phyloP scores from a whole-genome alignment of 2,888 invertebrate genomes.

The Esperia sulphurella region DNA sequence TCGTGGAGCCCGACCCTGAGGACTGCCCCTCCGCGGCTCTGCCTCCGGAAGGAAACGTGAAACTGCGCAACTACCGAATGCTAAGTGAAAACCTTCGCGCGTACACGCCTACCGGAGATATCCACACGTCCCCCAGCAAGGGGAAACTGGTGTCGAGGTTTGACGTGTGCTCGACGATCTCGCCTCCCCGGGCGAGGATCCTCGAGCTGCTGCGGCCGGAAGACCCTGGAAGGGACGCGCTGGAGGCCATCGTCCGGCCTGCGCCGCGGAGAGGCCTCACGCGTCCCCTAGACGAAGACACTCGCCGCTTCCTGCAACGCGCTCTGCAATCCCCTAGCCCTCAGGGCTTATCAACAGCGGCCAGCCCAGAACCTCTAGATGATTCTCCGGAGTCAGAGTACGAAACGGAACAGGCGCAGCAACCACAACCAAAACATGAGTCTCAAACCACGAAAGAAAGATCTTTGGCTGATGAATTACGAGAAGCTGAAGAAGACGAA shows the following conservation, averaged over 20 bases:
- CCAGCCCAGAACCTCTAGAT: conserved; percentile 35
- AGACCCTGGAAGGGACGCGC: conserved; percentile 58
- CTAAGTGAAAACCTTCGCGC: conserved; percentile 56
- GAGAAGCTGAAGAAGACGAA: conserved; percentile 60
- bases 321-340: conserved; percentile 57
- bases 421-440: conserved; percentile 12
- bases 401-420: not conserved
- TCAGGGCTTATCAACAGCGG: conserved; percentile 29
- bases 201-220: conserved; percentile 61
- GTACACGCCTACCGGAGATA: conserved; percentile 61
- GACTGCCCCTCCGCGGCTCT: conserved; percentile 42
- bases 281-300: conserved; percentile 63
- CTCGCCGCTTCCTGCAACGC: conserved; percentile 60
- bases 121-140: conserved; percentile 53
- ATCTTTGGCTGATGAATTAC: conserved; percentile 64
- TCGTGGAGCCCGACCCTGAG: conserved; percentile 49
- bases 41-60: conserved; percentile 61
- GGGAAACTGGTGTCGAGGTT: conserved; percentile 58
- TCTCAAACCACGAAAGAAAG: conserved; percentile 23
- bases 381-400: conserved; percentile 14
- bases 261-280: conserved; percentile 56
- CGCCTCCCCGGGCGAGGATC: conserved; percentile 59
- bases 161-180: conserved; percentile 50
- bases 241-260: conserved; percentile 67
- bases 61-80: conserved; percentile 55